Percentiles rank a stretch among this genome's conserved stretches.
Conservation (phyloP, 2,113 vertebrate genomes). For the Pyrgilauda ruficollis region DNA sequence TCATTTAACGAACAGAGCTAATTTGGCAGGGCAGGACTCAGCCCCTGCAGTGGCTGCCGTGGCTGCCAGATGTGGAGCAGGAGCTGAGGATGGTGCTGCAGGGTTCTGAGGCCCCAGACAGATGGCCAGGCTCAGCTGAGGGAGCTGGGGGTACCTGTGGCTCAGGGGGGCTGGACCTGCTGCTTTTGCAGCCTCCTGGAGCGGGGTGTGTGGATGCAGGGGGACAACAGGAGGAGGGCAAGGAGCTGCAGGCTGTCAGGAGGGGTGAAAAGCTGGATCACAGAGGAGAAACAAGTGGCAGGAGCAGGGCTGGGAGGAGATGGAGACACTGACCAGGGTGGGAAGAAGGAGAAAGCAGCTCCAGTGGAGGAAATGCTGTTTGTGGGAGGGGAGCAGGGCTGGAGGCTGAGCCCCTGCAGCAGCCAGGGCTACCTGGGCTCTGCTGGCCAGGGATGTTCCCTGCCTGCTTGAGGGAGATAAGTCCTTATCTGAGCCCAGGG, state of each 20-base stretch:
- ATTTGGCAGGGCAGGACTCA: neutral
- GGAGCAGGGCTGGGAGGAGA: neutral
- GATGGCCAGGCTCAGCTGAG: neutral
- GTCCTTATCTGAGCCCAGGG: neutral
- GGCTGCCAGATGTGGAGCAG: neutral
- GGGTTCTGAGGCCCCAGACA: neutral
- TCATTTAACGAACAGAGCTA: neutral
- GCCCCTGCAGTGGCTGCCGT: neutral
- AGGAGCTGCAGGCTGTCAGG: neutral
- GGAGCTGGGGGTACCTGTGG: fast-evolving
- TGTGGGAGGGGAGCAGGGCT: neutral
- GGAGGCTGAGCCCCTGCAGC: neutral
- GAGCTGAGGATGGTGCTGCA: neutral
- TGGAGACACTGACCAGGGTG: neutral
- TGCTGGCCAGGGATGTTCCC: neutral
- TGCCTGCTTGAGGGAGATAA: neutral
- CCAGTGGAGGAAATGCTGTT: neutral
- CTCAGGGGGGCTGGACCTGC: neutral
- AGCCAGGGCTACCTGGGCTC: fast-evolving
- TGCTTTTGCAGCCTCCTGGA: fast-evolving
- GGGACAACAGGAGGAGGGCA: too few species aligned
- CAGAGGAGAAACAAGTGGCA: neutral
- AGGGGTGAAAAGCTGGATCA: fast-evolving
- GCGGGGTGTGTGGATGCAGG: fast-evolving
- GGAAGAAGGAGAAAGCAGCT: neutral